Evolutionary conservation across 2,797 vertebrate genomes (phyloP), one percentile per base, ranked within the genome.

Genomic region (Acanthiza pusilla): DNA sequence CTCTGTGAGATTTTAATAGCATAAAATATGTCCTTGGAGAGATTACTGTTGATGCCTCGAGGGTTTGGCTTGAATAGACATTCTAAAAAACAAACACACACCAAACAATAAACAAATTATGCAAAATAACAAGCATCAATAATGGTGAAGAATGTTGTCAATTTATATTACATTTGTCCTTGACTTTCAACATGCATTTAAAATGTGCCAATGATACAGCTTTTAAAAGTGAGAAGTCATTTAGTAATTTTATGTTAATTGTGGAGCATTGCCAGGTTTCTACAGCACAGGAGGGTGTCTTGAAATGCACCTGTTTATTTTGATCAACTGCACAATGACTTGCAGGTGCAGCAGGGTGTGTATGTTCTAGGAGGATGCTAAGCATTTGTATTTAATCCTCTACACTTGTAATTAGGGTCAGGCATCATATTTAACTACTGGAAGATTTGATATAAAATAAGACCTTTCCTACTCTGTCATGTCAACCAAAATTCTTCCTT

Each of bases 51-150:
- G 58, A 82, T 94, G 63, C 85, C 77, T 93, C 67, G 43, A 94
- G 76, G 74, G 73, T 79, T 79, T 96, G 74, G 63, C 38, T 95
- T 76, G 63, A 83, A 91, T 36, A 94, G 60, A 71, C 22, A 30
- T 75, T 65, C 60, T 68, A 54, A 91, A 88, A 95, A 61, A 8
- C 36, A 89, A 89, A 83, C 15, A 89, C 50, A 83, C 18, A 67
- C 47, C 20, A 89, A 95, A 93, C 63, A 96, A 86, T 89, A 93
- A 94, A 86, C 58, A 84, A 91, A 90, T 89, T 90, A 95, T 65
- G 51, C 34, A 91, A 95, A 93, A 88, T 76, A 93, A 93, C 40
- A 36, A 89, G 40, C 57, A 93, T 53, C 73, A 93, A 60, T 94
- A 65, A 40, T 7, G 0, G 26, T 54, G 62, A 58, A 88, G 76